phyloP scores from a whole-genome alignment of 2,113 vertebrate genomes.

The Cyanoderma ruficeps region DNA sequence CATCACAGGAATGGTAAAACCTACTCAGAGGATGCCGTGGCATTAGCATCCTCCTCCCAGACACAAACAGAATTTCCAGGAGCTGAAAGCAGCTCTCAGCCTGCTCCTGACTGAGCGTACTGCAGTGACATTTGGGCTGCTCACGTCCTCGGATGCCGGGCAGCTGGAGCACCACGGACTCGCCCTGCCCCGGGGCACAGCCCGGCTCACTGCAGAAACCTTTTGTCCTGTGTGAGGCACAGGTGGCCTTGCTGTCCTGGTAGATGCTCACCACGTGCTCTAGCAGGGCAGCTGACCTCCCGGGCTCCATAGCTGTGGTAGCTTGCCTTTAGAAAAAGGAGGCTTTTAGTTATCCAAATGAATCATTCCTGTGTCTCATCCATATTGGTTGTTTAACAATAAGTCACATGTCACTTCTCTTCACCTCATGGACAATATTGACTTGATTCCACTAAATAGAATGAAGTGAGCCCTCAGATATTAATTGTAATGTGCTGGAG shows the following conservation, averaged over 20 bases:
- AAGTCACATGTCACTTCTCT: background rate
- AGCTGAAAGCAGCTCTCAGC: background rate
- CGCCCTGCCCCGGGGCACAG: background rate
- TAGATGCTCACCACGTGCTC: accelerated
- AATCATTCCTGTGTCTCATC: background rate
- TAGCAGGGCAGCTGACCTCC: background rate
- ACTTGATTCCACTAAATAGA: background rate
- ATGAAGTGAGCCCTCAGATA: background rate
- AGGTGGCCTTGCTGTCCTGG: background rate
- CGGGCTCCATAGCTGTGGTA: background rate
- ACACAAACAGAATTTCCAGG: background rate
- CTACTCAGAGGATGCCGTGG: conserved; percentile 1
- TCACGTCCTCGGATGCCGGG: accelerated
- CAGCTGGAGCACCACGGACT: no score
- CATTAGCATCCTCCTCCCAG: background rate
- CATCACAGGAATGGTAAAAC: background rate
- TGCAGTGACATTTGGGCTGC: background rate
- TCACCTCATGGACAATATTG: background rate
- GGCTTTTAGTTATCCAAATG: background rate
- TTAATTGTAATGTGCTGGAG: conserved; percentile 10
- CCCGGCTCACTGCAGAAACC: background rate
- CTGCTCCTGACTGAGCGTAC: background rate
- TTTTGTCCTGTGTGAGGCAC: background rate
- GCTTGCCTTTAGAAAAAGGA: background rate
- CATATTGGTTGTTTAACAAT: background rate